Base-by-base conservation (phyloP, 2,113 vertebrate genomes). In the Prietella phreatophila region DNA sequence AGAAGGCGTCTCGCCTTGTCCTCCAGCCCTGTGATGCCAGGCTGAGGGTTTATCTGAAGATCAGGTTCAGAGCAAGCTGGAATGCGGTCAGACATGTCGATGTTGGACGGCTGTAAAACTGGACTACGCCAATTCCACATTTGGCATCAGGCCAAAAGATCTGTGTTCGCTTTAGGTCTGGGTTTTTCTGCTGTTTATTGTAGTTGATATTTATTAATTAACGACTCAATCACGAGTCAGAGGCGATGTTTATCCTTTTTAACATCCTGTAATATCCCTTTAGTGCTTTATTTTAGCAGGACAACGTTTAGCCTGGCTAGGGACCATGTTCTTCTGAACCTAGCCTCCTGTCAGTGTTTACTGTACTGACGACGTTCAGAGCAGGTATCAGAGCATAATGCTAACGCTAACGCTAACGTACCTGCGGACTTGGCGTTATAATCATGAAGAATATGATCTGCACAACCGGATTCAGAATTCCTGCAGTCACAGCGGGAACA, bases 11-110 rank as follows among this genome's bases (percentile, higher is more conserved):
- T 76, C 9, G 1, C 36, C 73, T 36, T 71, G 33, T 39, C 69
- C 33, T 71, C 17, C 69, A 36, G 69, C 30, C 27, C 8, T 25
- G 33, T 10, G 73, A 11, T 27, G 73, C 39, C 36, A 11, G 36
- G 22, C 2, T 1, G 27, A n/a, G 42, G 6, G 5, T 42, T 83
- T 83, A 39, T 83, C 81, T 61, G 33, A 11, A 42, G 30, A 83
- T 83, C 81, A 47, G 81, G 20, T 83, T 61, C 19, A 36, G 53
- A 50, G 2, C 25, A 14, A 79, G 58, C 36, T n/a, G 58, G 81
- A 63, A 83, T 83, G 81, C 58, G 15, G 81, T 83, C 10, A 39
- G 56, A 82, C 80, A 42, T 42, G 39, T 42, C 39, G 39, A 39
- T 39, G 80, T 39, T 5, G 30, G 11, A 10, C 22, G 27, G 73